phyloP scores from a whole-genome alignment of 2,888 invertebrate species.

The Zaprionus obscuricornis region DNA sequence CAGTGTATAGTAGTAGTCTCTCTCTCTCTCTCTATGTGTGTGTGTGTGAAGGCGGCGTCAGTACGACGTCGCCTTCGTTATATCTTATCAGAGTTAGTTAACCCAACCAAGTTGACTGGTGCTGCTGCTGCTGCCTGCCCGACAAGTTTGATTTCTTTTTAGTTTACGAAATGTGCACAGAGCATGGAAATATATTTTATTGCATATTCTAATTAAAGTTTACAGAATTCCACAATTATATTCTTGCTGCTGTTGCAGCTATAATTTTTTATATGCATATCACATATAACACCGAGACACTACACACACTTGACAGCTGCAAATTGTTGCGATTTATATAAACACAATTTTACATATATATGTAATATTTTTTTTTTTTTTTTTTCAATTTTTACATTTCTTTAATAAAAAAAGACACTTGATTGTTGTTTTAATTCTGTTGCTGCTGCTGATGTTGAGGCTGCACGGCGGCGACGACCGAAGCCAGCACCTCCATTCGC shows the following conservation, averaged over 20 bases:
- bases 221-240: constrained; percentile 10
- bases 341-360: constrained; percentile 26
- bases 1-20: no score
- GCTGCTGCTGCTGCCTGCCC: no score
- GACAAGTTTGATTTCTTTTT: constrained; percentile 14
- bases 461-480: constrained; percentile 70
- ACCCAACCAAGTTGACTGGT: constrained; percentile 48
- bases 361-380: constrained; percentile 19
- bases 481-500: constrained; percentile 83
- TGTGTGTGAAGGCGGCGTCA: constrained; percentile 64
- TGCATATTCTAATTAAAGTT: constrained; percentile 39
- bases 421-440: constrained; percentile 29
- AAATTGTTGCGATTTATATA: constrained; percentile 51
- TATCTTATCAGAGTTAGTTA: constrained; percentile 72
- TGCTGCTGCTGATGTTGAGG: constrained; percentile 48
- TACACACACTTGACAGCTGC: constrained; percentile 60
- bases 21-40: no score
- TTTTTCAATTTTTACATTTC: constrained; percentile 54
- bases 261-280: constrained; percentile 31
- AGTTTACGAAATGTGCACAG: constrained; percentile 26
- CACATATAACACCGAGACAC: constrained; percentile 20
- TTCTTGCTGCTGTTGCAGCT: constrained; percentile 20
- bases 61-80: constrained; percentile 42
- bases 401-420: constrained; percentile 66
- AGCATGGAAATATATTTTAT: no score